Evolutionary conservation across 1,140 invertebrate genomes (phyloP), one percentile per base, ranked within the genome.

Genomic region (Magallana gigas): DNA sequence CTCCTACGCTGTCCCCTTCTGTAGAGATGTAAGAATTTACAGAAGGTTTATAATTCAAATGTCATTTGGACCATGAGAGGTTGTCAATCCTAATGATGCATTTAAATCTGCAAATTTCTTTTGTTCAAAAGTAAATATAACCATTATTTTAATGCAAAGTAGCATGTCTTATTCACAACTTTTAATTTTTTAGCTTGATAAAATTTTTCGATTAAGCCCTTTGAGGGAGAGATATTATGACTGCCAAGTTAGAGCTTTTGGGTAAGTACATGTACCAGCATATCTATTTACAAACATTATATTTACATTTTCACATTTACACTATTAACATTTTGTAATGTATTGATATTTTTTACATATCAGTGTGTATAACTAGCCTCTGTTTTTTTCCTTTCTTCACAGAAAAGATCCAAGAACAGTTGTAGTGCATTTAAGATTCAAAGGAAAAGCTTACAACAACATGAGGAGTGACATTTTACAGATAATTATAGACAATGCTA

Each of bases 371-470:
- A 48, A 23, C 64, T 82, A 6, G 56, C 56, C 16, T 0, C 23
- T 60, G 29, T 48, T 48, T 80, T 36, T 60, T 56, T n/a, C 23
- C 23, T 23, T 23, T 23, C 23, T 48, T 87, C 83, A 60, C 60
- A 89, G 88, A 12, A 85, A 87, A 57, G 80, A 87, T 57, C 88
- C 86, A 7, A 83, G 82, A n/a, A 57, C 58, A 60, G 88, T 89
- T 1, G 60, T 76, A 9, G 83, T 83, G 5, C 85, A 87, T n/a
- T 16, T 89, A 23, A 85, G 48, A 76, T 89, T 89, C 56, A 87
- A 86, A 56, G 88, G 88, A 23, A 58, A 85, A 80, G 60, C 84
- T 18, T 85, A 86, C 14, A 68, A 60, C 1, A 56, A 82, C 0
- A 89, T 89, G 88, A 84, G 62, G 57, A 48, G 62, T 11, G 82